phyloP scores from a whole-genome alignment of 2,888 invertebrate genomes.

The Ferrisia virgata region DNA sequence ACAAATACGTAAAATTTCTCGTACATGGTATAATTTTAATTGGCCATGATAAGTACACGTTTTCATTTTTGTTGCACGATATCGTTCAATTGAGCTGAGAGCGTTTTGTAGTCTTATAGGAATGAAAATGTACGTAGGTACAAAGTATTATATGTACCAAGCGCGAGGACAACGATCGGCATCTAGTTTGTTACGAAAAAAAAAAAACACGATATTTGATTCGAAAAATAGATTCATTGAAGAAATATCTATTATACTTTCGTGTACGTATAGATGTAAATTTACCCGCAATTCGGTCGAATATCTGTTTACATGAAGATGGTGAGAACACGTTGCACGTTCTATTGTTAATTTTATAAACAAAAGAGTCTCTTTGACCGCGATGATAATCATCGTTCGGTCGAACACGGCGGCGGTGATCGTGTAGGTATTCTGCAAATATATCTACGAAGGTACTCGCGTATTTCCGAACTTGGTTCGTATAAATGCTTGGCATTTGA shows the following conservation, averaged over 20 bases:
- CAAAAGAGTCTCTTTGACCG: background rate
- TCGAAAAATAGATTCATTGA: slow-evolving; percentile 15
- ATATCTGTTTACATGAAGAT: background rate
- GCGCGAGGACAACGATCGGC: background rate
- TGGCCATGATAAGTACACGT: background rate
- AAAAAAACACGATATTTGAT: slow-evolving; percentile 13
- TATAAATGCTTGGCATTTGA: background rate
- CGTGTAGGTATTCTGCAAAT: background rate
- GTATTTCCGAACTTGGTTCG: background rate
- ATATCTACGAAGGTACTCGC: no score
- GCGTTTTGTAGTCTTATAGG: no score
- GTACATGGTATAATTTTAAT: background rate
- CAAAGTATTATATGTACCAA: background rate
- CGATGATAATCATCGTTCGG: slow-evolving; percentile 36
- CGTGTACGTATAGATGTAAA: background rate
- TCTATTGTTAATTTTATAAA: slow-evolving; percentile 37
- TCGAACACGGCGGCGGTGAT: slow-evolving; percentile 21
- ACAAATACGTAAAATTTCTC: background rate
- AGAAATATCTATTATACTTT: no score
- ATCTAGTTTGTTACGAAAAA: background rate
- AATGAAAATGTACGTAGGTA: no score
- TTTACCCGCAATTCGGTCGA: slow-evolving; percentile 4
- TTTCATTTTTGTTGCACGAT: background rate
- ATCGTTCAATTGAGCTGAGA: background rate
- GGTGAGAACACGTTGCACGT: background rate